Base-by-base conservation (phyloP, 2,888 invertebrate genomes). In the Eudemis profundana region DNA sequence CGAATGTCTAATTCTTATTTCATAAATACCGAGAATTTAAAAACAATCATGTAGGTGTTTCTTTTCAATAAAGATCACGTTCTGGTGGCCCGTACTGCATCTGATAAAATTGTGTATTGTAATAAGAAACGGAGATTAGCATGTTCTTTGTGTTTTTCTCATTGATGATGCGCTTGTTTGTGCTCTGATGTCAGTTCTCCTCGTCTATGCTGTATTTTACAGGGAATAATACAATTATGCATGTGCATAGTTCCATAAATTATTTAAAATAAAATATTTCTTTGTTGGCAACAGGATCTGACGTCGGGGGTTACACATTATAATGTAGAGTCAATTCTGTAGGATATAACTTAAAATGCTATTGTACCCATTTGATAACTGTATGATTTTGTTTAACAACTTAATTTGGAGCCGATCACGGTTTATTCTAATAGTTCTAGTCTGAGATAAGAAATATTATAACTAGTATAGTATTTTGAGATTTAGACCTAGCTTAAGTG, bases 21-120 rank as follows among this genome's bases (percentile, higher is more conserved):
- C 53, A 29, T 14, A 59, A 50, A 60, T 65, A 36, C 40, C 40
- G 36, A 53, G 60, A 65, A 60, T 36, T 44, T 4, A 50, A 15
- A 54, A 63, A 63, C 56, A 59, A 65, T 59, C 53, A 51, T 14
- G 44, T 53, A 17, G 44, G 42, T 17, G 51, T 3, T 15, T 29
- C 8, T 51, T 46, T 51, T 51, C 44, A 51, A 40, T 46, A 57
- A 60, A 51, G 19, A 60, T 65, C 65, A 65, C 65, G 65, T 65
- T 60, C 57, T 27, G 59, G 60, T 47, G 19, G 51, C 17, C 46
- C n/a, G 27, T 14, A 27, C 14, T 14, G 21, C 36, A 29, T 65
- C 65, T 60, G 65, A 65, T 65, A 60, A 60, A 65, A 29, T 51
- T 36, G 23, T 23, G 33, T 36, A 47, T 54, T 47, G 46, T 38